Conservation (phyloP, 2,888 invertebrate species). For the Cerceris rybyensis region DNA sequence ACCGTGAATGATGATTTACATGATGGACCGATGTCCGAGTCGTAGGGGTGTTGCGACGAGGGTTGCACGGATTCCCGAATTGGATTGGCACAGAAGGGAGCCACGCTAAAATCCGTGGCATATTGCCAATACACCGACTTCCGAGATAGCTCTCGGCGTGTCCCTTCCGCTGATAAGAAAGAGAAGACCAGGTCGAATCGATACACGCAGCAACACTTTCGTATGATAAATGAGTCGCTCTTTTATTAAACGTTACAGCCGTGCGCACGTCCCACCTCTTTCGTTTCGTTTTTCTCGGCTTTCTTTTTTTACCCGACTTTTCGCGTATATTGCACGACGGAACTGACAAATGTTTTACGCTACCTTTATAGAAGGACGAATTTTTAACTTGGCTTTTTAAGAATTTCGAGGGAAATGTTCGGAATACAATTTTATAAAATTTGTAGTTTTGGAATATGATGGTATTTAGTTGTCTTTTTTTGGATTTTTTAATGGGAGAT, state of each 20-base stretch:
- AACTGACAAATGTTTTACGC: too few species aligned
- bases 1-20: background rate
- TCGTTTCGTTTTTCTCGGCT: background rate
- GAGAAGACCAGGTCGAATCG: constrained; percentile 2
- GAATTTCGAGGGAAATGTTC: background rate
- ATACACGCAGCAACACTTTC: constrained; percentile 12
- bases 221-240: constrained; percentile 4
- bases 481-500: too few species aligned
- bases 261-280: background rate
- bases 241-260: constrained; percentile 7
- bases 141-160: constrained; percentile 28
- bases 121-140: constrained; percentile 44
- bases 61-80: constrained; percentile 27
- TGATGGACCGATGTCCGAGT: background rate
- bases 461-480: too few species aligned
- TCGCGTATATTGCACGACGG: too few species aligned
- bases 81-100: constrained; percentile 29
- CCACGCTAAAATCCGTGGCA: constrained; percentile 36
- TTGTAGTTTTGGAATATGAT: too few species aligned
- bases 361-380: background rate
- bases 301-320: background rate
- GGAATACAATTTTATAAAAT: too few species aligned
- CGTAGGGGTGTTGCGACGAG: constrained; percentile 21
- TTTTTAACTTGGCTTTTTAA: background rate
- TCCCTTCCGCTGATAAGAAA: constrained; percentile 25